A percentile compares a stretch with the other conserved stretches of the same genome.
Evolutionary conservation across 2,797 vertebrate genomes (phyloP).

Genomic region (Dromococcyx pavoninus): DNA sequence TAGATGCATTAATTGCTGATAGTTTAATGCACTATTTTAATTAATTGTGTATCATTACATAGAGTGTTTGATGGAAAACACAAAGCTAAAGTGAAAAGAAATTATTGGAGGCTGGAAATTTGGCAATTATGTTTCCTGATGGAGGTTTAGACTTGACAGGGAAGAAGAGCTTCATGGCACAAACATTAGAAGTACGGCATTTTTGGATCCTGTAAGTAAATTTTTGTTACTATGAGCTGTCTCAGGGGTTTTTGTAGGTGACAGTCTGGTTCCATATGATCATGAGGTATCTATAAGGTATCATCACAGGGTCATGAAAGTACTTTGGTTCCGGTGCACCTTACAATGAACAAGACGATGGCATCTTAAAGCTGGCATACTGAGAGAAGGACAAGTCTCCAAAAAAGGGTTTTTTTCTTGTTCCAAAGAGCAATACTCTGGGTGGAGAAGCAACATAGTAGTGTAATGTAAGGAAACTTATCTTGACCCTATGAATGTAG

Average conservation of each 20-base stretch:
- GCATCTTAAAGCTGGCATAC: not conserved
- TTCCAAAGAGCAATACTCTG: not conserved
- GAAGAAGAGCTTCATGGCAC: not conserved
- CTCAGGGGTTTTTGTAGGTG: not conserved
- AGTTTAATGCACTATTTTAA: not conserved
- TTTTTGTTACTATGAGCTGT: not conserved
- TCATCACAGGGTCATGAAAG: not conserved
- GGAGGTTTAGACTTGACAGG: not conserved
- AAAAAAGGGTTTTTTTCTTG: not conserved
- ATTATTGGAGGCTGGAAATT: not conserved
- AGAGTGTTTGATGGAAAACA: not conserved
- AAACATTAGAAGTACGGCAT: not conserved
- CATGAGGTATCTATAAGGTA: not conserved
- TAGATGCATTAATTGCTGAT: not conserved
- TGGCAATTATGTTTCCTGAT: not conserved
- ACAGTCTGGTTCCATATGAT: not conserved
- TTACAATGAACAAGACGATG: not conserved
- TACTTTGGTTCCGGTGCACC: not conserved
- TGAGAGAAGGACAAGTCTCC: not conserved
- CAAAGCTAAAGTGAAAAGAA: not conserved
- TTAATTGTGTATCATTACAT: not conserved
- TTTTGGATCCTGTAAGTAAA: not conserved
- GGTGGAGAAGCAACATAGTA: not conserved
- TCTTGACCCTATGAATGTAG: not conserved
- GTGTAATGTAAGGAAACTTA: not conserved